These are phyloP conservation scores for Meta bourneti DNA, from an alignment of 2,888 invertebrate genomes.

Conservation along the genomic window DNA sequence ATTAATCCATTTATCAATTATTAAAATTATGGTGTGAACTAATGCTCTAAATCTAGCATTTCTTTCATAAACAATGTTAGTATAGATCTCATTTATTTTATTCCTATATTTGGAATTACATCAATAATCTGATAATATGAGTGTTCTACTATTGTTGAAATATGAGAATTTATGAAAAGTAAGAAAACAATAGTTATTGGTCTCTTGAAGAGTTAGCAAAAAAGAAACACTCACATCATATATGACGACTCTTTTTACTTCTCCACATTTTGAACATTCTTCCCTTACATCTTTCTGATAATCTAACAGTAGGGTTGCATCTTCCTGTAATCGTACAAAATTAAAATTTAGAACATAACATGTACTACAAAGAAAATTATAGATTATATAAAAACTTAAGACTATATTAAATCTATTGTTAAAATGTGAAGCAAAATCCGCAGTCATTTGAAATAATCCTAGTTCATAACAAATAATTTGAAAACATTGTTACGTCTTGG, in stretches of 20 bases:
- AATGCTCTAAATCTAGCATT: too few species aligned
- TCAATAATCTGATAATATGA: neutral
- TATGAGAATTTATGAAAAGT: neutral
- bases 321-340: conserved; percentile 82
- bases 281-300: conserved; percentile 94
- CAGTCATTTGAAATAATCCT: neutral
- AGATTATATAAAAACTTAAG: neutral
- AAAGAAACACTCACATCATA: conserved; percentile 88
- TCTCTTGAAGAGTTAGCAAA: neutral
- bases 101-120: too few species aligned
- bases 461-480: neutral
- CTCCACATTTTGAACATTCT: conserved; percentile 94
- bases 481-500: too few species aligned
- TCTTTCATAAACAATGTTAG: neutral
- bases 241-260: conserved; percentile 93
- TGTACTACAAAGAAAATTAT: conserved; percentile 2
- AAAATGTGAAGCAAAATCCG: neutral
- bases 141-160: neutral
- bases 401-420: neutral
- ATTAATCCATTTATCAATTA: too few species aligned
- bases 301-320: conserved; percentile 93
- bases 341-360: neutral
- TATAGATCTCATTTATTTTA: neutral
- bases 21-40: too few species aligned
- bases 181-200: neutral